phyloP scores from a whole-genome alignment of 1,140 invertebrate genomes.

The Ceratina australensis region DNA sequence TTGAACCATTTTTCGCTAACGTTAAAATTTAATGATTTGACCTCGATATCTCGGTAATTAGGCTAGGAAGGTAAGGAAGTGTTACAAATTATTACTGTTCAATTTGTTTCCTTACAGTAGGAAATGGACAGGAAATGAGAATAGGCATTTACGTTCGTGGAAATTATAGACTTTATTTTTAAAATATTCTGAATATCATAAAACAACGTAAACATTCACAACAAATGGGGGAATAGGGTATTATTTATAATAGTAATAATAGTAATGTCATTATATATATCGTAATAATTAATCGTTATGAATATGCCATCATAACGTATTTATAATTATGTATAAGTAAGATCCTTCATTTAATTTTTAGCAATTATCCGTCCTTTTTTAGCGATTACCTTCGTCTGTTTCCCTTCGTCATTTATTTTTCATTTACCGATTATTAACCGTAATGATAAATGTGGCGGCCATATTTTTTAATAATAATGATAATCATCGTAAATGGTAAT shows the following conservation, averaged over 20 bases:
- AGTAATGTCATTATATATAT: conserved; percentile 68
- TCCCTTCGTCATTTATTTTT: conserved; percentile 9
- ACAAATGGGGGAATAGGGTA: conserved; percentile 69
- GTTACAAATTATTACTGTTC: too few relatives aligned
- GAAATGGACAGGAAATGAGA: neutral
- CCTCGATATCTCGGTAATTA: too few relatives aligned
- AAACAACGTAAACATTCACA: conserved; percentile 74
- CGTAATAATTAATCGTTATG: conserved; percentile 68
- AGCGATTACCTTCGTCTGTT: conserved; percentile 55
- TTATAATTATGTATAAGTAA: conserved; percentile 70
- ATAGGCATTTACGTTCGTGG: conserved; percentile 49
- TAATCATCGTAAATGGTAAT: conserved; percentile 14
- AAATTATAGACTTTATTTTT: conserved; percentile 74
- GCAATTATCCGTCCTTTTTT: neutral
- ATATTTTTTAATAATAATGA: conserved; percentile 18
- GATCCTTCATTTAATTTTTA: conserved; percentile 60
- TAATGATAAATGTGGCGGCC: conserved; percentile 47
- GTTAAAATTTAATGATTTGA: too few relatives aligned
- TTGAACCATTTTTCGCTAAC: too few relatives aligned
- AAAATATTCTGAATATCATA: conserved; percentile 73
- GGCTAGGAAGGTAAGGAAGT: too few relatives aligned
- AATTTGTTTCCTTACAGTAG: neutral
- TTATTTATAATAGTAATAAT: conserved; percentile 69
- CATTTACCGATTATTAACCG: conserved; percentile 51
- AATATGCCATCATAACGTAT: conserved; percentile 64